Evolutionary conservation across 1,140 invertebrate genomes (phyloP).

Genomic region (Uloborus diversus): DNA sequence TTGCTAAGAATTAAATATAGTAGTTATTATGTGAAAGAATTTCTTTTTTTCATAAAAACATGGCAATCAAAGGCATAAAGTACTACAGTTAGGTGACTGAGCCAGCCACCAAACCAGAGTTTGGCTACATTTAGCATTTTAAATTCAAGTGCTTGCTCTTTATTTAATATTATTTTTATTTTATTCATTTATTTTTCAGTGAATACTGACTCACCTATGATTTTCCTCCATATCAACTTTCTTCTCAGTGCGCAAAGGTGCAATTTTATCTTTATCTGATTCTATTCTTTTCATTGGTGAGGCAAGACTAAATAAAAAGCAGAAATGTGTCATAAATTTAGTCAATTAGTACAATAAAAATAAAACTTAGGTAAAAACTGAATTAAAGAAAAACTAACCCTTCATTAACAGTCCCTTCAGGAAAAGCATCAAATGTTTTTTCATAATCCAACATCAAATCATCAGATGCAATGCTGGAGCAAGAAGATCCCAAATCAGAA

Average conservation of each 20-base stretch:
- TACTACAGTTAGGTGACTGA: no score
- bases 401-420: conserved; percentile 49
- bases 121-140: no score
- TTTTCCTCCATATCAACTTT: conserved; percentile 51
- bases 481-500: conserved; percentile 59
- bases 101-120: no score
- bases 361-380: not conserved
- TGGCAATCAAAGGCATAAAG: no score
- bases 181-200: no score
- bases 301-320: conserved; percentile 5
- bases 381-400: conserved; percentile 17
- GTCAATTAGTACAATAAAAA: not conserved
- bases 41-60: no score
- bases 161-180: no score
- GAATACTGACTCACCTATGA: conserved; percentile 22
- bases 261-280: conserved; percentile 16
- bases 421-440: conserved; percentile 51
- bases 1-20: no score
- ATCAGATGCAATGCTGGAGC: conserved; percentile 63
- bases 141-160: no score
- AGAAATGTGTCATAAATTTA: not conserved
- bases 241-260: conserved; percentile 23
- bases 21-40: no score
- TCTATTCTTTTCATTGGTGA: conserved; percentile 43
- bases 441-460: conserved; percentile 64